phyloP scores from a whole-genome alignment of 2,797 vertebrate species.

The Eidolon dupreanum region DNA sequence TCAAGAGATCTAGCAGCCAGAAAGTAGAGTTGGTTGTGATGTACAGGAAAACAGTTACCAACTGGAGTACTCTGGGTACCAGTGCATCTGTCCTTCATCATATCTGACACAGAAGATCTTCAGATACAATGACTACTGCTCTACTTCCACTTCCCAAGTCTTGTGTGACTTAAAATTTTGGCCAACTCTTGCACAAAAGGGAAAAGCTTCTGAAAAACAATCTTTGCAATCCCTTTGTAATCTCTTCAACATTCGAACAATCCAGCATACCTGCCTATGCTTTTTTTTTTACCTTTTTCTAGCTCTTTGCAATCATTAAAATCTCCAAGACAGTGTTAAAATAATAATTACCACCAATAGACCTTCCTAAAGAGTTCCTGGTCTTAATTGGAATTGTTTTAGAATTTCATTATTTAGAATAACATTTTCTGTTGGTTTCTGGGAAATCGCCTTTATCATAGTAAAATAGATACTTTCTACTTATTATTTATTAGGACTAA shows the following conservation, averaged over 20 bases:
- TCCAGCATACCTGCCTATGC: not conserved
- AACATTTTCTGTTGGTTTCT: constrained; percentile 35
- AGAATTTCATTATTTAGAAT: constrained; percentile 25
- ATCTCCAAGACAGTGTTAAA: constrained; percentile 17
- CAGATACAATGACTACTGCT: not conserved
- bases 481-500: constrained; percentile 7
- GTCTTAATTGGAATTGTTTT: constrained; percentile 43
- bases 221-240: not conserved
- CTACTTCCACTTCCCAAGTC: not conserved
- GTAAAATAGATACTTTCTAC: not conserved
- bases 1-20: not conserved
- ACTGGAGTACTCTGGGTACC: not conserved
- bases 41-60: not conserved
- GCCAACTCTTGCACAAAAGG: not conserved
- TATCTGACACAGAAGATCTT: not conserved
- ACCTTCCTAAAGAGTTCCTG: constrained; percentile 15
- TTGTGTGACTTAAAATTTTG: not conserved
- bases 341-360: constrained; percentile 9
- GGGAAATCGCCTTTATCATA: not conserved
- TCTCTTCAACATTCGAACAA: not conserved
- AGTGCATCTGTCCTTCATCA: not conserved
- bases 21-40: not conserved
- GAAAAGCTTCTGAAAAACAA: not conserved
- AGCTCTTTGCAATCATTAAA: not conserved
- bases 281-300: not conserved